These are phyloP conservation scores for Chrysochloris asiatica DNA, from an alignment of 2,113 vertebrate genomes.

Conservation along the genomic window DNA sequence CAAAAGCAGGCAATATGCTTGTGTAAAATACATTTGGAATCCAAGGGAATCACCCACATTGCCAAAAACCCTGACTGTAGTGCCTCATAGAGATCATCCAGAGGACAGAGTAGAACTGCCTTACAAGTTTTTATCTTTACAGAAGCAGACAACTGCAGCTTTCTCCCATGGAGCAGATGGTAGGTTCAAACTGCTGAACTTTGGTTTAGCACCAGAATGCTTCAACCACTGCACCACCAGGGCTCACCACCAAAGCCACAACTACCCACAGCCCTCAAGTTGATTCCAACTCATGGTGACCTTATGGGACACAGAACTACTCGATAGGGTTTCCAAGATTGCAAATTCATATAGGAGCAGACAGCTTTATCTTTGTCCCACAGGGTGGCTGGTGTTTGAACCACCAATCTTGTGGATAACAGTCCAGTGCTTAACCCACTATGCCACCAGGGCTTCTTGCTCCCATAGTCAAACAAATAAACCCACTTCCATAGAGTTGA, in stretches of 20 bases:
- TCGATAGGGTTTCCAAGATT: neutral
- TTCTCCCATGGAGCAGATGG: no score
- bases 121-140: neutral
- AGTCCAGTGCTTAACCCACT: neutral
- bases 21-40: neutral
- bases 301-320: no score
- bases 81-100: neutral
- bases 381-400: neutral
- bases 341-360: neutral
- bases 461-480: no score
- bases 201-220: no score
- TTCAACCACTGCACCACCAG: no score
- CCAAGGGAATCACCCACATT: neutral
- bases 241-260: no score
- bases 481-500: neutral
- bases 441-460: neutral
- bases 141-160: neutral
- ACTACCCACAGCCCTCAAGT: no score
- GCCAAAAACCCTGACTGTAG: neutral
- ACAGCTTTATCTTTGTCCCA: neutral
- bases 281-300: no score
- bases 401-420: neutral
- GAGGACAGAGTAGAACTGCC: neutral
- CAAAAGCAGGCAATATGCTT: neutral
- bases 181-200: no score